Conservation (phyloP, 2,113 vertebrate genomes). For the Cephalopterus ornatus region DNA sequence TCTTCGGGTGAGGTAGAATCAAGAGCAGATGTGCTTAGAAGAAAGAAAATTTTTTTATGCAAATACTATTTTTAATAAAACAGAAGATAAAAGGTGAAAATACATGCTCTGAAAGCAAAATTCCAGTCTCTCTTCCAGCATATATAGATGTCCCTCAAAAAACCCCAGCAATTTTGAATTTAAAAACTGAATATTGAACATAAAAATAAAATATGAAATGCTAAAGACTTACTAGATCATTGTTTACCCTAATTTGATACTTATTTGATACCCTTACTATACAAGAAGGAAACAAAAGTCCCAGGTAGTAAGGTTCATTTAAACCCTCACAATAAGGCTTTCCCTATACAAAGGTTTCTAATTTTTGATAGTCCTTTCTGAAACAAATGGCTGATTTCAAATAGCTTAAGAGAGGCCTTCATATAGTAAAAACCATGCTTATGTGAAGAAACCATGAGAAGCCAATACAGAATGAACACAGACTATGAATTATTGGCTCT, state of each 20-base stretch:
- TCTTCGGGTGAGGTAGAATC: slow-evolving; percentile 47
- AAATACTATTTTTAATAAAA: slow-evolving; percentile 60
- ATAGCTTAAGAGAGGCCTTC: not conserved
- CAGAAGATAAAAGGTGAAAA: slow-evolving; percentile 12
- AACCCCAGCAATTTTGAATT: not conserved
- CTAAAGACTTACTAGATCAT: not conserved
- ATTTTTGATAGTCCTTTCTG: not conserved
- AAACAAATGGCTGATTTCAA: not conserved
- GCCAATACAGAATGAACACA: not conserved
- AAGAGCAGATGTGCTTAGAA: slow-evolving; percentile 62
- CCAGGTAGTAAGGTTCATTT: not conserved
- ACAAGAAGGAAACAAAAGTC: not conserved
- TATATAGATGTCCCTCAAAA: not conserved
- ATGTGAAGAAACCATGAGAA: not conserved
- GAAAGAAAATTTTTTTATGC: slow-evolving; percentile 36
- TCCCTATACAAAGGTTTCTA: not conserved
- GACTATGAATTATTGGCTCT: not conserved
- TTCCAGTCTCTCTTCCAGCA: not conserved
- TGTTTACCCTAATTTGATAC: not conserved
- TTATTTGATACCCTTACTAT: not conserved
- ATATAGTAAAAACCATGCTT: not conserved
- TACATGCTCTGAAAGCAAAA: slow-evolving; percentile 15
- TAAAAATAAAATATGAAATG: not conserved
- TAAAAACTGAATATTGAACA: not conserved
- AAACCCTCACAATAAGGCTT: not conserved